Conservation (phyloP, 2,113 vertebrate genomes). For the Nerophis ophidion region DNA sequence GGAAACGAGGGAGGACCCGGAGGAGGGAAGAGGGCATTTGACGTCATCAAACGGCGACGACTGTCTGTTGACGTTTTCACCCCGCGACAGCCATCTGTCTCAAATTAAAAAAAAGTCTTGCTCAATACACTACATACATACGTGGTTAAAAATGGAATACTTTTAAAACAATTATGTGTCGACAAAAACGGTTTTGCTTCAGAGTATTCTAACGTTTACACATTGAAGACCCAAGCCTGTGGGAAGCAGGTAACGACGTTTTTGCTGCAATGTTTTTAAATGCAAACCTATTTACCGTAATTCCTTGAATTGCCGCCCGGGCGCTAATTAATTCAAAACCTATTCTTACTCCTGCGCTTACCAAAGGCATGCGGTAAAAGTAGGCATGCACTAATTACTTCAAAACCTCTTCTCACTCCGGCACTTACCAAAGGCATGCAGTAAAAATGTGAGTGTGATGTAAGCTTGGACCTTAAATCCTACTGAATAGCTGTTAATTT, state of each 20-base stretch:
- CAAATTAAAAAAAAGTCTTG: conserved; percentile 65
- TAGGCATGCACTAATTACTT: too few relatives aligned
- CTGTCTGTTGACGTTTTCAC: conserved; percentile 6
- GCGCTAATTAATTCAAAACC: too few relatives aligned
- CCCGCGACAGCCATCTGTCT: conserved; percentile 41
- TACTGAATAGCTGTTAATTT: too few relatives aligned
- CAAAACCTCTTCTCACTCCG: too few relatives aligned
- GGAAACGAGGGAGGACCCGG: conserved; percentile 34
- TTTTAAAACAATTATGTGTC: background rate
- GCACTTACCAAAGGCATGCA: too few relatives aligned
- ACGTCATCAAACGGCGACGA: conserved; percentile 28
- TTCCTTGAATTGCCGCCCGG: too few relatives aligned
- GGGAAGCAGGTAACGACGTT: conserved; percentile 29
- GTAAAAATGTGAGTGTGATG: too few relatives aligned
- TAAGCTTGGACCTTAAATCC: too few relatives aligned
- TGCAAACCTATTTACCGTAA: background rate
- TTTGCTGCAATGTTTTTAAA: background rate
- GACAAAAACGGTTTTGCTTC: background rate
- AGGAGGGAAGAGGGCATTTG: background rate
- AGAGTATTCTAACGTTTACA: conserved; percentile 30
- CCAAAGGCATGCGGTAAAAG: too few relatives aligned
- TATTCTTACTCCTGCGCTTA: too few relatives aligned
- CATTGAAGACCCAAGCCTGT: conserved; percentile 16
- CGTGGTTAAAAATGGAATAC: background rate
- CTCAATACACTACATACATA: background rate